Evolutionary conservation across 2,888 invertebrate species (phyloP).

Genomic region (Tiliacea citrago): DNA sequence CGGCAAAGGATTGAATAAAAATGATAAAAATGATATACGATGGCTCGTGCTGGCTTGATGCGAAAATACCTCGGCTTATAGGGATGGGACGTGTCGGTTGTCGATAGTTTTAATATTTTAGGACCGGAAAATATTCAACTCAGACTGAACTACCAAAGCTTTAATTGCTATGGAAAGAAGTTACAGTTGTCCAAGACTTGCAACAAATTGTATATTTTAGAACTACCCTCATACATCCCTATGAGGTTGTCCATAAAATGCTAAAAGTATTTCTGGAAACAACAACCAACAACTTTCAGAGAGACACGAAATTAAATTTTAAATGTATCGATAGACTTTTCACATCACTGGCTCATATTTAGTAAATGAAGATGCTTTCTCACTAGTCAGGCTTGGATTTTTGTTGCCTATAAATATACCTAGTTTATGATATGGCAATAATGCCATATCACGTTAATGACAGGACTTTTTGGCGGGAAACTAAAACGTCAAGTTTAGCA

Average conservation of each 20-base stretch:
- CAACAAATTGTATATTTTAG: neutral
- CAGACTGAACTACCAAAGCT: neutral
- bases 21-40: conserved; percentile 88
- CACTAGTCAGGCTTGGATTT: conserved; percentile 42
- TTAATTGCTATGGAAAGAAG: neutral
- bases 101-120: conserved; percentile 42
- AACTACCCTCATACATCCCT: neutral
- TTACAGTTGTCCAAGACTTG: too few species aligned
- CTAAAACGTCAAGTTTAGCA: too few species aligned
- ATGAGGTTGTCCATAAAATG: neutral
- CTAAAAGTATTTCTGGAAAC: neutral
- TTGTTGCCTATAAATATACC: neutral
- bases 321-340: conserved; percentile 33
- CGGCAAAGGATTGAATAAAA: conserved; percentile 88
- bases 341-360: conserved; percentile 60
- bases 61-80: conserved; percentile 69
- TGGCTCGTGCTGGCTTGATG: conserved; percentile 72
- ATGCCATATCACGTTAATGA: neutral
- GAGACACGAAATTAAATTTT: neutral
- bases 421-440: neutral
- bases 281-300: neutral
- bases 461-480: too few species aligned
- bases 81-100: conserved; percentile 25
- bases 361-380: conserved; percentile 63
- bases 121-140: neutral